A percentile compares a stretch with the other conserved stretches of the same genome.
These are phyloP conservation scores for Clarias batrachus DNA, from an alignment of 2,113 vertebrate species.

Conservation along the genomic window DNA sequence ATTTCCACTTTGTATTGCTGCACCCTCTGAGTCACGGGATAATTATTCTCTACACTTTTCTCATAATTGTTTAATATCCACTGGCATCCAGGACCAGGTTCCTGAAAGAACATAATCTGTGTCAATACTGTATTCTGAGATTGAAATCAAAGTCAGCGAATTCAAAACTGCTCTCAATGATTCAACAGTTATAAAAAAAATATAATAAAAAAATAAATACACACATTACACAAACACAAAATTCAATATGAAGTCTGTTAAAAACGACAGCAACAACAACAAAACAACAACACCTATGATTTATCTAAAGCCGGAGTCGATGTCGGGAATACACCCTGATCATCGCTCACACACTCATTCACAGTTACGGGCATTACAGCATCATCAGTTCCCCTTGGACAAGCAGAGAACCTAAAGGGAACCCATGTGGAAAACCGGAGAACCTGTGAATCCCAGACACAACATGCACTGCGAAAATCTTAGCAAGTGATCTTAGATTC, in stretches of 20 bases:
- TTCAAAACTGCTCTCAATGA: not conserved
- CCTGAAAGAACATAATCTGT: not conserved
- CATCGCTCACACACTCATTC: not conserved
- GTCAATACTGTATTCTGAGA: not conserved
- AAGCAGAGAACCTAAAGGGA: not conserved
- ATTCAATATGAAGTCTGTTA: not conserved
- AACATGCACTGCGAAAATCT: no score
- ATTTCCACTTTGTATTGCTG: slow-evolving; percentile 1
- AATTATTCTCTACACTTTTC: slow-evolving; percentile 14
- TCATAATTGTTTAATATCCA: not conserved
- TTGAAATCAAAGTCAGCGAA: not conserved
- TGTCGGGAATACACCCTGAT: not conserved
- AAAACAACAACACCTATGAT: not conserved
- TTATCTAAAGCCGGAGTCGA: not conserved
- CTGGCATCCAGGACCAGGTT: not conserved
- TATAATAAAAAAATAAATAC: no score
- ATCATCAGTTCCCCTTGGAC: not conserved
- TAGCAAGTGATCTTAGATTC: no score
- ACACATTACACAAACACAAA: no score
- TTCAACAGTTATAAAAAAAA: no score
- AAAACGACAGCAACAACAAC: no score
- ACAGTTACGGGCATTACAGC: not conserved
- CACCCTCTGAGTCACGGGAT: slow-evolving; percentile 4
- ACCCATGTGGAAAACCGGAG: not conserved
- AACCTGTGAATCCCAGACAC: not conserved